These are phyloP conservation scores for Dascillus cervinus DNA, from an alignment of 2,888 invertebrate species.

Conservation along the genomic window DNA sequence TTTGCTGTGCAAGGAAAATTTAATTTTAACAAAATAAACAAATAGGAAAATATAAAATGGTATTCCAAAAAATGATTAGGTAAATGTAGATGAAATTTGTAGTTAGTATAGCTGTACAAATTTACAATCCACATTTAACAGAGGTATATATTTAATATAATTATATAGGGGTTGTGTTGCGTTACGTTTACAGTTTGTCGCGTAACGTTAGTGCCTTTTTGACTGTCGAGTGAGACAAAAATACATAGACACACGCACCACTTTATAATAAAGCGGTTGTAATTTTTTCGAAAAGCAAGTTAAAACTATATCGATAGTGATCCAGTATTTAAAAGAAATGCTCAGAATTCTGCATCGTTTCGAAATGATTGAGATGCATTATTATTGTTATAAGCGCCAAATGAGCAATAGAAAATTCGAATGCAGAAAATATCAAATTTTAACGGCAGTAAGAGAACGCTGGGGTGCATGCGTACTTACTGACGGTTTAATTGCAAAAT, in stretches of 20 bases:
- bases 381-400: too few species aligned
- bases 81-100: constrained; percentile 26
- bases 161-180: constrained; percentile 44
- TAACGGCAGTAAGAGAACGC: constrained; percentile 39
- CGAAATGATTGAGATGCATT: too few species aligned
- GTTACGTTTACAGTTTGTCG: constrained; percentile 26
- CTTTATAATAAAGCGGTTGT: constrained; percentile 6
- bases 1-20: constrained; percentile 8
- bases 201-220: constrained; percentile 45
- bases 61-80: constrained; percentile 15
- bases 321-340: constrained; percentile 29
- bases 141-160: constrained; percentile 33
- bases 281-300: too few species aligned
- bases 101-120: too few species aligned
- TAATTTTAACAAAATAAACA: constrained; percentile 5
- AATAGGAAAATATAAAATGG: constrained; percentile 12
- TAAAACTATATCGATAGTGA: constrained; percentile 30
- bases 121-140: constrained; percentile 41
- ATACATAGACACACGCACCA: not conserved
- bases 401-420: constrained; percentile 44
- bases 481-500: too few species aligned
- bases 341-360: constrained; percentile 19
- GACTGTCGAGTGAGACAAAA: constrained; percentile 44
- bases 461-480: too few species aligned
- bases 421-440: constrained; percentile 38